Evolutionary conservation across 2,888 invertebrate species (phyloP), one percentile per base, ranked within the genome.

Genomic region (Tigriopus californicus): DNA sequence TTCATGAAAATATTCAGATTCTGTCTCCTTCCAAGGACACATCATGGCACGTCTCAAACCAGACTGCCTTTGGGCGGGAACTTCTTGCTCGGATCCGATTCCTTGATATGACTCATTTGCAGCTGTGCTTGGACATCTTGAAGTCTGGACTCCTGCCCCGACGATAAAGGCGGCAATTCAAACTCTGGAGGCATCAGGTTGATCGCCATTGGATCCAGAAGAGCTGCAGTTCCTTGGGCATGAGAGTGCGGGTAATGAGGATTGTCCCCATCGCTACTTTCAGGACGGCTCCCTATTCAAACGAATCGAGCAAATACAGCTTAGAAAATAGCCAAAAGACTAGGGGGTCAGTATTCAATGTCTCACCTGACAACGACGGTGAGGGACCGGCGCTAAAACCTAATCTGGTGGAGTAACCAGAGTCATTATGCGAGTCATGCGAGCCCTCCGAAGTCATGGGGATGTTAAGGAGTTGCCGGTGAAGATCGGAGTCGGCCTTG

Each of bases 381-480:
- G 58, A 58, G 18, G 58, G 58, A 12, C 58, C 58, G 15, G 58
- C 58, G 33, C 40, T 40, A 13, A 20, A 48, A 8, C 58, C 58
- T n/a, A 58, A 49, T n/a, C 58, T 13, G 10, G 58, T 58, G 12
- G 58, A 58, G 49, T 58, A 58, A 11, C 58, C 58, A 10, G 58
- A 58, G 24, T 58, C 58, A 58, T 58, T 58, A 22, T 58, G 58
- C 1, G 49, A 51, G 41, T 58, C 58, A 58, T 58, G 58, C 10
- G 58, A 58, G 18, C 49, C 58, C 5, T 58, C 58, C 12, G 49
- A 51, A 25, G 18, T 20, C 33, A 58, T 18, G 15, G 58, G 58
- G 8, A 58, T 18, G 25, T 58, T 58, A 5, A 58, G 11, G 3
- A 58, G 41, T 25, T 24, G 41, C 13, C 40, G 48, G n/a, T 24